Percentiles rank a stretch among this genome's conserved stretches.
phyloP scores from a whole-genome alignment of 2,113 vertebrate species.

The Ramphastos sulfuratus region DNA sequence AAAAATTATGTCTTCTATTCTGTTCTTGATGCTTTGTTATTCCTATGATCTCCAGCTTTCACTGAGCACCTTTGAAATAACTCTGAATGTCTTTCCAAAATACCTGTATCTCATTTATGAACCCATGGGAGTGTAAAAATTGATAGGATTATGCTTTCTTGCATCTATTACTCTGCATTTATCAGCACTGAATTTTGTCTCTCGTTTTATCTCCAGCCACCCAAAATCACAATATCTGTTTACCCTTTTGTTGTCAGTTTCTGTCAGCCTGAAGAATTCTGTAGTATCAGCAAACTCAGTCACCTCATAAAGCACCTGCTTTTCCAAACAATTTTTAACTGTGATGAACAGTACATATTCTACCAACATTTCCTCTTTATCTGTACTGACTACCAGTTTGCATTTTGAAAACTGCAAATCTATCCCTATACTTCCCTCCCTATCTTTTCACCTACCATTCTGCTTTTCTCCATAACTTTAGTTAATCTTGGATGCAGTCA shows the following conservation, averaged over 20 bases:
- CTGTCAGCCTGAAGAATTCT: neutral
- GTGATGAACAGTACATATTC: neutral
- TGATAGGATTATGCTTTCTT: neutral
- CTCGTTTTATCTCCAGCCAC: neutral
- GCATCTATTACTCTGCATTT: neutral
- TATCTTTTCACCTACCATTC: neutral
- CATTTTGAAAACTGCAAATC: neutral
- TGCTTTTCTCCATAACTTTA: neutral
- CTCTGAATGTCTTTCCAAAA: neutral
- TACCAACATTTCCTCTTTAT: neutral
- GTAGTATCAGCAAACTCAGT: neutral
- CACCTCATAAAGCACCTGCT: neutral
- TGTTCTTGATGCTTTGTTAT: neutral
- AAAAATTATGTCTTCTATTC: neutral
- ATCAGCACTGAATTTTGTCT: neutral
- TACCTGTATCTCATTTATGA: neutral
- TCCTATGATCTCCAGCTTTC: neutral
- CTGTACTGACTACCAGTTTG: neutral
- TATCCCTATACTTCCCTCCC: neutral
- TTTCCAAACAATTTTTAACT: conserved; percentile 8
- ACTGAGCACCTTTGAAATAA: neutral
- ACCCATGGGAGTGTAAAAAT: neutral
- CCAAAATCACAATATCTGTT: neutral
- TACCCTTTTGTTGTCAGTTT: neutral
- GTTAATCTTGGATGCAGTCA: neutral